Evolutionary conservation across 2,797 vertebrate species (phyloP).

Genomic region (Lagorchestes hirsutus): DNA sequence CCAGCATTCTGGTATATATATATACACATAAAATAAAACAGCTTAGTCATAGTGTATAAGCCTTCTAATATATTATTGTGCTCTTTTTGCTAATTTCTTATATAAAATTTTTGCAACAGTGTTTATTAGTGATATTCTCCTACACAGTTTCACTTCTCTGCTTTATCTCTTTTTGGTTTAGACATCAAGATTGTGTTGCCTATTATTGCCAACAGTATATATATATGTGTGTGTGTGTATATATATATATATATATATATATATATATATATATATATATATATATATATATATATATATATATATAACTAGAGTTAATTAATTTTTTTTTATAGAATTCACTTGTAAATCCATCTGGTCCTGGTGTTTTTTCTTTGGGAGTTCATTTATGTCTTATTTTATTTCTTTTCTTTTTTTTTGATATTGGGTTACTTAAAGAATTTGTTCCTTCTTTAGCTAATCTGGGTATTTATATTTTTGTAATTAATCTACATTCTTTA

Average conservation of each 20-base stretch:
- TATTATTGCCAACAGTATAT: neutral
- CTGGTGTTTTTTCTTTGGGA: neutral
- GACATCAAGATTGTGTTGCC: neutral
- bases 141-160: neutral
- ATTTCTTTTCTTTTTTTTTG: neutral
- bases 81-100: neutral
- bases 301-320: neutral
- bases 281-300: neutral
- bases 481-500: neutral
- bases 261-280: no score
- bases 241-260: no score
- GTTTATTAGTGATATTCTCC: neutral
- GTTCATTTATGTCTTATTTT: neutral
- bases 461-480: neutral
- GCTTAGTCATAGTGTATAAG: neutral
- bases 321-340: neutral
- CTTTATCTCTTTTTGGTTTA: neutral
- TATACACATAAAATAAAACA: neutral
- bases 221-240: no score
- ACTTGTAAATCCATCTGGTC: neutral
- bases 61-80: neutral
- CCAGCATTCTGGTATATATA: neutral
- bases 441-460: neutral
- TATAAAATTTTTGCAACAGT: neutral
- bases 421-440: neutral